phyloP scores from a whole-genome alignment of 2,113 vertebrate species.

The Brachypteracias leptosomus region DNA sequence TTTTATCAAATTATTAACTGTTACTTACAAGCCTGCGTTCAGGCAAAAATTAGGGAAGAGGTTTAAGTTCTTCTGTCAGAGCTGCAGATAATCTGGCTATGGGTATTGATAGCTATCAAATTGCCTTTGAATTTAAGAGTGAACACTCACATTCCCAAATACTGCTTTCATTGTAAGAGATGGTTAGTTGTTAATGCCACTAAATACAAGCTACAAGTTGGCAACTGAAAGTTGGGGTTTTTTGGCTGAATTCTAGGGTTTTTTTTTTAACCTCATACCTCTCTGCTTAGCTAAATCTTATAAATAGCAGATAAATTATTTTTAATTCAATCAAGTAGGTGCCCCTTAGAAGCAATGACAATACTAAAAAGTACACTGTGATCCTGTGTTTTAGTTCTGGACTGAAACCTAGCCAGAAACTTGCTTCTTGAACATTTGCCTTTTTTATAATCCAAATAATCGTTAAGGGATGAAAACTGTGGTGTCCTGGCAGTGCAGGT shows the following conservation, averaged over 20 bases:
- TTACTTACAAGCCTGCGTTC: neutral
- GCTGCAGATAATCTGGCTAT: neutral
- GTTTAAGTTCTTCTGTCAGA: neutral
- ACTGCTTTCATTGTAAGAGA: constrained; percentile 1
- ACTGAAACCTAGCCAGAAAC: neutral
- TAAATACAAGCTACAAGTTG: constrained; percentile 25
- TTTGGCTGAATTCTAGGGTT: constrained; percentile 27
- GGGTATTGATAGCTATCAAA: neutral
- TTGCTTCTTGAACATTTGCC: neutral
- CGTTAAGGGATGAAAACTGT: neutral
- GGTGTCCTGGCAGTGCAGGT: neutral
- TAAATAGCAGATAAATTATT: neutral
- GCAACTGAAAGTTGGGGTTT: constrained; percentile 32
- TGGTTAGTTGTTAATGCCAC: constrained; percentile 5
- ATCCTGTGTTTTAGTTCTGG: neutral
- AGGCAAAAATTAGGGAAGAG: neutral
- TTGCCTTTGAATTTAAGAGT: neutral
- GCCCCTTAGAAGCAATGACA: constrained; percentile 16
- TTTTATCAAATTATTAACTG: neutral
- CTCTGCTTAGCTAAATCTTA: neutral
- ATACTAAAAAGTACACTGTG: neutral
- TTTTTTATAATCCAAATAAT: neutral
- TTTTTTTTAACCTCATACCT: constrained; percentile 35
- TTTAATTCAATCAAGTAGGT: constrained; percentile 29
- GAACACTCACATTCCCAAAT: neutral